phyloP scores from a whole-genome alignment of 2,888 invertebrate species.

The Sphaeridia pumilis region DNA sequence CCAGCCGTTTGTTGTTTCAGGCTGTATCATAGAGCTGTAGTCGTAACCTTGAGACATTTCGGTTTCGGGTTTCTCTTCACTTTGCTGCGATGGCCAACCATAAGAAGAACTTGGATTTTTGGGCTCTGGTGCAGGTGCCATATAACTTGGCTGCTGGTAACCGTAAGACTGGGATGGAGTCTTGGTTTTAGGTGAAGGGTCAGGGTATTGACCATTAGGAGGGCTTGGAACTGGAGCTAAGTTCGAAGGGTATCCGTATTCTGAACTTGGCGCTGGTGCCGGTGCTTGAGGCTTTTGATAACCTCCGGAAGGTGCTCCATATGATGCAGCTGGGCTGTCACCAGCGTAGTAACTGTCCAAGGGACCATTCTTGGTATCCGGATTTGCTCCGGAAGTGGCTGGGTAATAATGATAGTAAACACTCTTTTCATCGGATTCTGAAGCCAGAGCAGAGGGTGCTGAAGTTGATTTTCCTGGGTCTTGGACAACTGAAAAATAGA shows the following conservation, averaged over 20 bases:
- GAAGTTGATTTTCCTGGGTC: too few species aligned
- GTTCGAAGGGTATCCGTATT: slow-evolving; percentile 1
- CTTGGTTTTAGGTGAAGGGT: neutral
- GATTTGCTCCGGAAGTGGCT: neutral
- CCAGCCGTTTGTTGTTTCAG: neutral
- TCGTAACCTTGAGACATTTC: neutral
- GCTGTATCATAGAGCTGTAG: neutral
- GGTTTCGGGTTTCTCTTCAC: neutral
- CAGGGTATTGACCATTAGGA: neutral
- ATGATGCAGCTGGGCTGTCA: neutral
- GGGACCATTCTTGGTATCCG: neutral
- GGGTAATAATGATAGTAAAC: slow-evolving; percentile 17
- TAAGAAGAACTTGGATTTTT: neutral
- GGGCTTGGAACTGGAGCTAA: neutral
- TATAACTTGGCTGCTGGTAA: neutral
- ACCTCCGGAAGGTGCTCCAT: neutral
- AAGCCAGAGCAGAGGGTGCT: too few species aligned
- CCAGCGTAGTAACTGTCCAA: neutral
- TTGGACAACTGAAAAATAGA: too few species aligned
- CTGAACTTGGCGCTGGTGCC: neutral
- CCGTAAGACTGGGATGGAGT: neutral
- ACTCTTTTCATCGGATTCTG: slow-evolving; percentile 6
- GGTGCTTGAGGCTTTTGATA: neutral
- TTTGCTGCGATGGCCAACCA: neutral
- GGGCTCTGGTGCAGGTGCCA: neutral